These are phyloP conservation scores for Batillaria attramentaria DNA, from an alignment of 1,140 invertebrate genomes.

Conservation along the genomic window DNA sequence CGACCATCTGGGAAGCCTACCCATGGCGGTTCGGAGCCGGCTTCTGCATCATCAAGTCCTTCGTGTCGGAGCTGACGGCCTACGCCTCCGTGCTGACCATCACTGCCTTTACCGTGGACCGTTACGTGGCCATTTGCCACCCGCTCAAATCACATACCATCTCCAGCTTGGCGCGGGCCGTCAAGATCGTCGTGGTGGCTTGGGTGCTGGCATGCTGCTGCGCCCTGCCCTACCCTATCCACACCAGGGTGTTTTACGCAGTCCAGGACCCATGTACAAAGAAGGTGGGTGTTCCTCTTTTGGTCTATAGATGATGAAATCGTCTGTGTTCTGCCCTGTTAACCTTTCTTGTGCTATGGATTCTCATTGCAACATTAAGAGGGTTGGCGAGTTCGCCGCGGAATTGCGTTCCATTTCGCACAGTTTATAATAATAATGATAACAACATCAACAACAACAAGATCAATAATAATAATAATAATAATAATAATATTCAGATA, in stretches of 20 bases:
- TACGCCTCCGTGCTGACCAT: conserved; percentile 94
- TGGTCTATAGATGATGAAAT: no score
- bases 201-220: conserved; percentile 84
- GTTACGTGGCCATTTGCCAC: conserved; percentile 94
- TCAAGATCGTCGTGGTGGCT: conserved; percentile 83
- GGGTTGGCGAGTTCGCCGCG: no score
- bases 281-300: no score
- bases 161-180: conserved; percentile 83
- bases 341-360: no score
- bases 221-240: conserved; percentile 78
- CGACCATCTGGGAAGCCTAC: conserved; percentile 87
- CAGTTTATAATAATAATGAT: no score
- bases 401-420: no score
- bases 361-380: no score
- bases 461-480: no score
- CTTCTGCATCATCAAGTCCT: conserved; percentile 87
- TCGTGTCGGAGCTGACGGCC: conserved; percentile 89
- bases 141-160: conserved; percentile 90
- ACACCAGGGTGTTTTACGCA: conserved; percentile 52
- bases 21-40: conserved; percentile 88
- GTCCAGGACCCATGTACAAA: conserved; percentile 44
- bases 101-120: conserved; percentile 92
- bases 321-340: no score
- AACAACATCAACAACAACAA: no score
- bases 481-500: no score